Percentiles rank a stretch among this genome's conserved stretches.
phyloP scores from a whole-genome alignment of 2,113 vertebrate genomes.

The Rhagologus leucostigma region DNA sequence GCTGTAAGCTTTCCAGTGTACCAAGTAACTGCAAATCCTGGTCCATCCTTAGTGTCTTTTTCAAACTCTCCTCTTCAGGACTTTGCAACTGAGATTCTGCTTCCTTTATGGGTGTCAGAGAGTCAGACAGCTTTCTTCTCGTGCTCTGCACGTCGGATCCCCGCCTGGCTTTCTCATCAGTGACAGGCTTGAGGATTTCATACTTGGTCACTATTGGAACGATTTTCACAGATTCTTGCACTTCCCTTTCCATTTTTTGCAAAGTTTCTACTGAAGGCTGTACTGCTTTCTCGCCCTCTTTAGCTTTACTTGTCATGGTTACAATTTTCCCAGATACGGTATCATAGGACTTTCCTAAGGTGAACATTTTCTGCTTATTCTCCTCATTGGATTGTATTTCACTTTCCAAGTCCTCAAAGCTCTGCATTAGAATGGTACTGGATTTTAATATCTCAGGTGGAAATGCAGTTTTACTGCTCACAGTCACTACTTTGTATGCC shows the following conservation, averaged over 20 bases:
- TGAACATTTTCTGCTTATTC: conserved; percentile 79
- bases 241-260: conserved; percentile 45
- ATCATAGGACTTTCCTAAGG: conserved; percentile 85
- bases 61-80: conserved; percentile 65
- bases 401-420: conserved; percentile 81
- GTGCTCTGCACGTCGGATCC: conserved; percentile 66
- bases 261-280: conserved; percentile 50
- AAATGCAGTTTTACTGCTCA: conserved; percentile 75
- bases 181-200: conserved; percentile 77
- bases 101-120: conserved; percentile 77
- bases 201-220: conserved; percentile 70
- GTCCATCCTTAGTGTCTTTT: conserved; percentile 37
- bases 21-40: neutral
- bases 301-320: conserved; percentile 77
- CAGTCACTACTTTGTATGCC: conserved; percentile 80
- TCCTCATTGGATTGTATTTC: conserved; percentile 78
- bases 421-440: conserved; percentile 70
- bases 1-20: neutral
- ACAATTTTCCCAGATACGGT: conserved; percentile 81
- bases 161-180: conserved; percentile 71
- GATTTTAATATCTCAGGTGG: conserved; percentile 72
- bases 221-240: conserved; percentile 65
- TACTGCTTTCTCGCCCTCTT: conserved; percentile 62
- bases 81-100: conserved; percentile 74
- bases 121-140: conserved; percentile 72